These are phyloP conservation scores for Neoitamus cyanurus DNA, from an alignment of 2,888 invertebrate genomes.

Conservation along the genomic window DNA sequence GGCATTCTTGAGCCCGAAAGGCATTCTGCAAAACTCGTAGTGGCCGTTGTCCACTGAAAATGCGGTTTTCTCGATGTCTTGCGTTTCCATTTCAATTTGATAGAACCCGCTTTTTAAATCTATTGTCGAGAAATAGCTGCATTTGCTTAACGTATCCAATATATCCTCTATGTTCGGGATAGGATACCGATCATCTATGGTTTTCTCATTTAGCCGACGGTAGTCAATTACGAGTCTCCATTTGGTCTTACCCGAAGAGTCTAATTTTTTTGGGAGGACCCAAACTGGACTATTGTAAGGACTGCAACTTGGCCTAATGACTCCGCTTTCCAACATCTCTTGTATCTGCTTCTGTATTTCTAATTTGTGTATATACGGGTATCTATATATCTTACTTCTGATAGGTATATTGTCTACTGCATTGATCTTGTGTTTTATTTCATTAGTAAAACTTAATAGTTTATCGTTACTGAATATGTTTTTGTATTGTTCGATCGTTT, in stretches of 20 bases:
- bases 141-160: conserved; percentile 55
- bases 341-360: conserved; percentile 24
- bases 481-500: not conserved
- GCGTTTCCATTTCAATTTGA: conserved; percentile 48
- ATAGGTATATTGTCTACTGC: not conserved
- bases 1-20: conserved; percentile 47
- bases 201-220: conserved; percentile 51
- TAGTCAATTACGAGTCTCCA: conserved; percentile 45
- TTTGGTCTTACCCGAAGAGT: conserved; percentile 26
- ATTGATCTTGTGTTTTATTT: conserved; percentile 17
- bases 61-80: conserved; percentile 51
- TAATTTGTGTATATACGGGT: not conserved
- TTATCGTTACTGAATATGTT: not conserved
- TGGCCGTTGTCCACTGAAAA: conserved; percentile 51
- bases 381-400: not conserved
- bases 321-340: not conserved
- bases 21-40: conserved; percentile 42
- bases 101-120: conserved; percentile 54
- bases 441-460: conserved; percentile 1
- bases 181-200: conserved; percentile 55
- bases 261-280: conserved; percentile 21
- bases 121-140: conserved; percentile 55
- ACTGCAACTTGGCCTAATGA: conserved; percentile 1
- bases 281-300: conserved; percentile 2
- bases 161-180: conserved; percentile 55